Evolutionary conservation across 2,888 invertebrate species (phyloP).

Genomic region (Iphiclides podalirius): DNA sequence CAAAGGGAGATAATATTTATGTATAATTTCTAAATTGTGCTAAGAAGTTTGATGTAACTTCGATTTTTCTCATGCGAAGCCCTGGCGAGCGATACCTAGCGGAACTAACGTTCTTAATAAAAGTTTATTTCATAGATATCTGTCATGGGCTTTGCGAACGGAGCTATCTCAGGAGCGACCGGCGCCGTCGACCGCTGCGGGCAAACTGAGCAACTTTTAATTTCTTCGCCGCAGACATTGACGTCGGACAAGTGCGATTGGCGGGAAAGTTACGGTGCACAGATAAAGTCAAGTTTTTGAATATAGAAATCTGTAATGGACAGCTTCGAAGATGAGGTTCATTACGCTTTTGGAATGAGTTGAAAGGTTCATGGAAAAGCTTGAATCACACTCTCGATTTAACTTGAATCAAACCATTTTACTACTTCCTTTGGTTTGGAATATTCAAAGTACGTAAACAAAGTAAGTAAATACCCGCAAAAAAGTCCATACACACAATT

Average conservation of each 20-base stretch:
- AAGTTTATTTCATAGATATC: conserved; percentile 30
- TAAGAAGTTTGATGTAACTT: too few relatives aligned
- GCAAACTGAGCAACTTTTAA: conserved; percentile 73
- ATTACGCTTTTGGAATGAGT: conserved; percentile 17
- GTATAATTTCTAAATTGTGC: too few relatives aligned
- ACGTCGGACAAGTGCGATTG: conserved; percentile 68
- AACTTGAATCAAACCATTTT: too few relatives aligned
- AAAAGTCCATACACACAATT: too few relatives aligned
- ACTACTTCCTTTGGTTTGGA: too few relatives aligned
- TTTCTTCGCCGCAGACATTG: conserved; percentile 71
- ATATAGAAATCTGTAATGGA: conserved; percentile 51
- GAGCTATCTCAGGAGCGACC: conserved; percentile 50
- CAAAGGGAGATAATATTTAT: too few relatives aligned
- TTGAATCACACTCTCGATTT: neutral
- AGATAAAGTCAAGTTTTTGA: conserved; percentile 62
- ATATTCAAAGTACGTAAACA: too few relatives aligned
- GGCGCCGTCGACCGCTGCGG: conserved; percentile 59
- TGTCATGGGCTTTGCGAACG: conserved; percentile 32
- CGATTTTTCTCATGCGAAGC: too few relatives aligned
- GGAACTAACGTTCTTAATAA: conserved; percentile 4
- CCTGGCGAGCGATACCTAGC: too few relatives aligned
- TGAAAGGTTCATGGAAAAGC: conserved; percentile 4
- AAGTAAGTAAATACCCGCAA: too few relatives aligned
- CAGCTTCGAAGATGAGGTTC: conserved; percentile 36
- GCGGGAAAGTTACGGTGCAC: conserved; percentile 70